phyloP scores from a whole-genome alignment of 2,797 vertebrate species.

The Tolypeutes matacus region DNA sequence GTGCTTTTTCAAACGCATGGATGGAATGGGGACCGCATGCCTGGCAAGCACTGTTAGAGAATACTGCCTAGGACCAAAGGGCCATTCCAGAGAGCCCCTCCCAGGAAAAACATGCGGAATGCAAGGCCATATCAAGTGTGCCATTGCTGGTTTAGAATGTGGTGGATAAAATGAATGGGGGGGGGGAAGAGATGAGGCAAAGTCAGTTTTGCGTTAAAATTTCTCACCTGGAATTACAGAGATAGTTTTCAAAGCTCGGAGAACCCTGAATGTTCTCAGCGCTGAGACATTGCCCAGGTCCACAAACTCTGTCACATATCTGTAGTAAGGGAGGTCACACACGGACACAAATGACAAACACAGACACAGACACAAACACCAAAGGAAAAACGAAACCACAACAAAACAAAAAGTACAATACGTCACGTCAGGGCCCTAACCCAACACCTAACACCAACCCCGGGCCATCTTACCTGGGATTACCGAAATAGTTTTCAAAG shows the following conservation, averaged over 20 bases:
- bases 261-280: slow-evolving; percentile 99
- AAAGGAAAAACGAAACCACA: slow-evolving; percentile 88
- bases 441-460: slow-evolving; percentile 96
- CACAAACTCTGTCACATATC: slow-evolving; percentile 99
- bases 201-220: slow-evolving; percentile 92
- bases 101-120: slow-evolving; percentile 87
- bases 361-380: slow-evolving; percentile 89
- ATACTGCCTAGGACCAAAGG: not conserved
- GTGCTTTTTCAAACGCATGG: slow-evolving; percentile 72
- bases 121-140: slow-evolving; percentile 95
- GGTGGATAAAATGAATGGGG: slow-evolving; percentile 84
- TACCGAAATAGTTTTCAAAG: slow-evolving; percentile 99
- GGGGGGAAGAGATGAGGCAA: slow-evolving; percentile 86
- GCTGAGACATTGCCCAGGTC: slow-evolving; percentile 99
- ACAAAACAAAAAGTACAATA: slow-evolving; percentile 92
- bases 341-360: slow-evolving; percentile 96
- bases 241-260: slow-evolving; percentile 99
- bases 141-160: slow-evolving; percentile 89
- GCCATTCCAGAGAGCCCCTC: slow-evolving; percentile 64
- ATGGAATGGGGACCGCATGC: slow-evolving; percentile 74
- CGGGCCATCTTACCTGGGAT: slow-evolving; percentile 95
- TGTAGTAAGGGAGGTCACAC: slow-evolving; percentile 99
- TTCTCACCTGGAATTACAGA: slow-evolving; percentile 99
- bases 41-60: slow-evolving; percentile 58
- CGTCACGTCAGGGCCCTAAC: slow-evolving; percentile 97